Evolutionary conservation across 2,113 vertebrate genomes (phyloP).

Genomic region (Heterocephalus glaber): DNA sequence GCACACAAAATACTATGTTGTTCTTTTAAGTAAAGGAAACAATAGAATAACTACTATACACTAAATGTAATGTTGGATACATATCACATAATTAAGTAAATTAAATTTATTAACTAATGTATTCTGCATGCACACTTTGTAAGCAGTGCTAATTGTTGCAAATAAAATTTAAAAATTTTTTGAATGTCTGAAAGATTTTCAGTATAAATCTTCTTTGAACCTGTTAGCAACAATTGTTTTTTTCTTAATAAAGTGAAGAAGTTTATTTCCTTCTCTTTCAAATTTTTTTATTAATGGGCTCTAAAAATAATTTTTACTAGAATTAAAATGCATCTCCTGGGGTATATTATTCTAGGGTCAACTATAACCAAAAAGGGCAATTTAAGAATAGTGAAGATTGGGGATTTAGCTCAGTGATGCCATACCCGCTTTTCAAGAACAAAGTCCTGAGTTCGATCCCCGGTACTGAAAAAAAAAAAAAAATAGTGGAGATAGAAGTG

Average conservation of each 20-base stretch:
- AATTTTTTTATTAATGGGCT: background rate
- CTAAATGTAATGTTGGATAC: background rate
- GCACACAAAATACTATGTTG: background rate
- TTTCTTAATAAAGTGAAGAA: background rate
- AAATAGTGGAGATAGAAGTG: background rate
- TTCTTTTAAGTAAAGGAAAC: background rate
- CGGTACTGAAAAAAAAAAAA: too few relatives aligned
- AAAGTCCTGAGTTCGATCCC: too few relatives aligned
- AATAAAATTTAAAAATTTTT: background rate
- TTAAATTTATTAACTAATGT: background rate
- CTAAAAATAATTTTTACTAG: background rate
- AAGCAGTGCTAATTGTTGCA: background rate
- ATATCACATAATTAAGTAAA: background rate
- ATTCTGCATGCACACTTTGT: background rate
- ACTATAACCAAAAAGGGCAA: background rate
- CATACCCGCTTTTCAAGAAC: too few relatives aligned
- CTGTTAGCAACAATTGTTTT: background rate
- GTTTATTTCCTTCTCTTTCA: too few relatives aligned
- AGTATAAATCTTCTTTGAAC: background rate
- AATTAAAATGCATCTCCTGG: background rate
- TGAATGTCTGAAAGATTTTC: background rate
- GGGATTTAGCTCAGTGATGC: too few relatives aligned
- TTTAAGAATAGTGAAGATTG: too few relatives aligned
- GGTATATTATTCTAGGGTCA: background rate
- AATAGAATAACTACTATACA: background rate